Evolutionary conservation across 2,113 vertebrate genomes (phyloP), one percentile per base, ranked within the genome.

Genomic region (Odontesthes bonariensis): DNA sequence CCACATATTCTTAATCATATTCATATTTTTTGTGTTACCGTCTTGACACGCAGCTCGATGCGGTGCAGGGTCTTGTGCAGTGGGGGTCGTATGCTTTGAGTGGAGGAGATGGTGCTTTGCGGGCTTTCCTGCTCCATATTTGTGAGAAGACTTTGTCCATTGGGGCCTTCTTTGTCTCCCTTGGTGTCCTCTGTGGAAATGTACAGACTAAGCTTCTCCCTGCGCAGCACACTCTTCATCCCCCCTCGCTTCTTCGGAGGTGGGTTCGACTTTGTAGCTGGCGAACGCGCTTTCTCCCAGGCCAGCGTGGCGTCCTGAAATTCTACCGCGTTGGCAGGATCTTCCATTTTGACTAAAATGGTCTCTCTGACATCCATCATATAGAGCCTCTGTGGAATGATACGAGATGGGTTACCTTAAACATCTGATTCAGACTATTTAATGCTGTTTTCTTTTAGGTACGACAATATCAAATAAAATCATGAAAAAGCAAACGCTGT

Each of bases 111-210:
- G 42, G 93, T 94, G 89, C 92, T 95, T 79, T 95, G 93, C 2
- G 93, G 93, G 78, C 93, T 94, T 67, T 95, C 94, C 88, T 94
- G 94, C 80, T 95, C 93, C 92, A 94, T 94, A 65, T 93, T 92
- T 57, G 88, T 90, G 74, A 94, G 92, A 17, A 95, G 92, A 68
- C 90, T 91, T 64, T 92, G 93, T 3, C 75, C 86, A 4, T 92
- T 95, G 46, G 90, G 84, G 33, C 51, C 69, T 22, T 91, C 91
- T n/a, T 77, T 78, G 52, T 64, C 83, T 9, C 16, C 88, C 83
- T 94, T 94, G 57, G 27, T 27, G 13, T 93, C 90, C 27, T 93
- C 92, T 8, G 89, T 56, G 70, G 71, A 81, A 33, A 94, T 93
- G 77, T 92, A 91, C 13, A 94, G 86, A 61, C 84, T 94, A 3